Base-by-base conservation (phyloP, 2,888 invertebrate genomes). In the Chrysotoxum bicinctum region DNA sequence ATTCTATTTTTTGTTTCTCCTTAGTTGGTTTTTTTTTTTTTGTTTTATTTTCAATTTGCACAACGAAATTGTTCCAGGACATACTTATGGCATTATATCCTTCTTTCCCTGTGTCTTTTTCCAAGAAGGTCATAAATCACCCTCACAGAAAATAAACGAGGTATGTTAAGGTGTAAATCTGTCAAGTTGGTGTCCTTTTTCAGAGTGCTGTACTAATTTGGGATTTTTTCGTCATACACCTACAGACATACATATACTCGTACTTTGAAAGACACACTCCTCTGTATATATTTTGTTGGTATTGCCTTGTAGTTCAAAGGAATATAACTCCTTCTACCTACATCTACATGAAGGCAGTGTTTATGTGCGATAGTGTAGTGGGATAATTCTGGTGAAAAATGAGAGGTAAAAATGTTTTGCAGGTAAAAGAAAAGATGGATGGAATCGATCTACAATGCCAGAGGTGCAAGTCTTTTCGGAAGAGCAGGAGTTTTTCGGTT, bases 131-230 rank as follows among this genome's bases (percentile, higher is more conserved):
- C 82, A 86, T 86, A 81, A 86, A 86, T 86, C 86, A 86, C 81
- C 72, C 78, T 82, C 82, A 86, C 77, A 69, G 86, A 82, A 81
- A 85, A 86, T 82, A 86, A 82, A 81, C 86, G 82, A 81, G 82
- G 82, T 78, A 86, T 86, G 86, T 82, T 86, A 82, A 86, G 86
- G 86, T 86, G 86, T 86, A 86, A 86, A 86, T 86, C 86, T 86
- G 86, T 86, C 86, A 86, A 86, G 86, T 82, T 86, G 82, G 77
- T 82, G 86, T 86, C 86, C 86, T 86, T 86, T 82, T 82, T 82
- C 77, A 86, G 74, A 78, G 77, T 77, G 86, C 81, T 74, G 77
- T 82, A 86, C 86, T 86, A 86, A 86, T 86, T 86, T 86, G 77
- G 82, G 74, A 74, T 74, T 78, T 82, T 73, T 74, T 77, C 45